Conservation (phyloP, 2,888 invertebrate genomes). For the Drosophila vallismaia region DNA sequence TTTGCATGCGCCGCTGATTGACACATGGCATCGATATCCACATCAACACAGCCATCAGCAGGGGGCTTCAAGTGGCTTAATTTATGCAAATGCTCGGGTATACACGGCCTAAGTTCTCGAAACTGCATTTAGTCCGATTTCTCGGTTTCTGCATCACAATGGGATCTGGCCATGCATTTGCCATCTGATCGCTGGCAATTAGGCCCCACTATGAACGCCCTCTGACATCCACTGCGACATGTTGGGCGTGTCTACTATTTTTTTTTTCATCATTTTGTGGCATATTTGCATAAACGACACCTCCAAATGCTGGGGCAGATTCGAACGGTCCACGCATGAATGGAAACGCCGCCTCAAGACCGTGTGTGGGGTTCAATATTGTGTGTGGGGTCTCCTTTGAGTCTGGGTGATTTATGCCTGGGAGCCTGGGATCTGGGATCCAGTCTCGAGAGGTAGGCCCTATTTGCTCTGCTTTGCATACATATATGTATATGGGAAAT, state of each 20-base stretch:
- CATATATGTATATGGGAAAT: constrained; percentile 45
- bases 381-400: constrained; percentile 45
- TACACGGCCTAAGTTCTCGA: constrained; percentile 51
- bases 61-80: constrained; percentile 73
- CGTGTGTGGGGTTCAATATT: constrained; percentile 11
- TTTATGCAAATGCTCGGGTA: constrained; percentile 64
- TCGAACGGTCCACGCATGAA: constrained; percentile 73
- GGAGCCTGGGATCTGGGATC: constrained; percentile 51
- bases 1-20: constrained; percentile 58
- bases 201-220: constrained; percentile 43
- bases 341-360: constrained; percentile 42
- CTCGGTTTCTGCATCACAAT: constrained; percentile 31
- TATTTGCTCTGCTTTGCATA: constrained; percentile 51
- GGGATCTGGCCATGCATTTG: constrained; percentile 3
- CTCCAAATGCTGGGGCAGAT: constrained; percentile 61
- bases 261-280: constrained; percentile 48
- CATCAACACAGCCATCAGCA: constrained; percentile 19
- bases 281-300: constrained; percentile 77
- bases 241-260: constrained; percentile 53
- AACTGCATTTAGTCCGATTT: constrained; percentile 58
- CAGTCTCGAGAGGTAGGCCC: constrained; percentile 2
- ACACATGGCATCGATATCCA: constrained; percentile 52
- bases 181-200: constrained; percentile 35
- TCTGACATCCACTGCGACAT: constrained; percentile 40
- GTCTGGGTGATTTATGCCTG: constrained; percentile 72